Percentiles rank a stretch among this genome's conserved stretches.
Evolutionary conservation across 2,888 invertebrate species (phyloP).

Genomic region (Syrphus vitripennis): DNA sequence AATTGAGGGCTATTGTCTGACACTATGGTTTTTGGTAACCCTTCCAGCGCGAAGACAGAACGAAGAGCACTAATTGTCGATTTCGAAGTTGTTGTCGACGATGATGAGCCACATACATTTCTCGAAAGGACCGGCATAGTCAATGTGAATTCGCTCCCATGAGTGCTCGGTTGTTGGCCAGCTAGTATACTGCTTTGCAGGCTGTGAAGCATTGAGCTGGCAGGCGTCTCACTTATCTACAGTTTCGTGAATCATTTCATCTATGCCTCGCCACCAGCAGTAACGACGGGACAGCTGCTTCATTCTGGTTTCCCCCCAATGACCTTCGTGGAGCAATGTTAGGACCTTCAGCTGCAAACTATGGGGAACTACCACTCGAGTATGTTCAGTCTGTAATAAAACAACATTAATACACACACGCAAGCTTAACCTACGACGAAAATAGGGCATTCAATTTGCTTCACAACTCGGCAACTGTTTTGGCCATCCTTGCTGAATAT

Average conservation of each 20-base stretch:
- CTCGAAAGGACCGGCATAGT: background rate
- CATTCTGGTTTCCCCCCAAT: background rate
- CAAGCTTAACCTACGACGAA: background rate
- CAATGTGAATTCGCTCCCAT: background rate
- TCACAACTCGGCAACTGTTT: background rate
- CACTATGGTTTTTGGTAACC: background rate
- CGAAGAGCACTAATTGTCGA: background rate
- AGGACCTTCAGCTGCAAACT: background rate
- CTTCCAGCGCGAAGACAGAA: background rate
- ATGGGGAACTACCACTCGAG: background rate
- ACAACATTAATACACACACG: background rate
- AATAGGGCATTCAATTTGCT: background rate
- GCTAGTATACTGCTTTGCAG: background rate
- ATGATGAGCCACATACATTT: background rate
- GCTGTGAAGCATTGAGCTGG: background rate
- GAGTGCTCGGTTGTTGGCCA: background rate
- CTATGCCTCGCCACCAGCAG: background rate
- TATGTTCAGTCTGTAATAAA: background rate
- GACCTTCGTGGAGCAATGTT: background rate
- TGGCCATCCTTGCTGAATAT: background rate
- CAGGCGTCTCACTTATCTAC: background rate
- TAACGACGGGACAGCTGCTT: constrained; percentile 1
- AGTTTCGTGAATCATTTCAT: background rate
- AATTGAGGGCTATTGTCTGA: no score
- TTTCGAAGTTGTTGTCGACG: background rate